Evolutionary conservation across 2,888 invertebrate genomes (phyloP).

Genomic region (Drosophila monieri): DNA sequence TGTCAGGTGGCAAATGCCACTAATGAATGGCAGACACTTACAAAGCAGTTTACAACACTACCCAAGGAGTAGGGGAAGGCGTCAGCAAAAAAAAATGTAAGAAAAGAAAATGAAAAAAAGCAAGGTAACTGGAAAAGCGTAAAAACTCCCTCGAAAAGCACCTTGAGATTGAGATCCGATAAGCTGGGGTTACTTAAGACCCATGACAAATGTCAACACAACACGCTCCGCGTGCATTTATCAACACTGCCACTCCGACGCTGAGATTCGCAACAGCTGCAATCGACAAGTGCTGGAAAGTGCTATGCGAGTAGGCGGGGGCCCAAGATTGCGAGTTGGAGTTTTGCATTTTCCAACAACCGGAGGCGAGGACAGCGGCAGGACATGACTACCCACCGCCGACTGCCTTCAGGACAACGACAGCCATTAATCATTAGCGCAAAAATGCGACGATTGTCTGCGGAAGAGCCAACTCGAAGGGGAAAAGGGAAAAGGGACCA

Average conservation of each 20-base stretch:
- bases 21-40: constrained; percentile 42
- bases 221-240: constrained; percentile 65
- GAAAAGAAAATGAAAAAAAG: background rate
- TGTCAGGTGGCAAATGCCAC: constrained; percentile 42
- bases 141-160: constrained; percentile 2
- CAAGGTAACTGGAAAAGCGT: too few relatives aligned
- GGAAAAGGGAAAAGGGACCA: background rate
- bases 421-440: constrained; percentile 77
- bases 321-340: constrained; percentile 29
- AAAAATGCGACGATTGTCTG: constrained; percentile 56
- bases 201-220: constrained; percentile 42
- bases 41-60: constrained; percentile 43
- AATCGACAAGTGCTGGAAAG: constrained; percentile 34
- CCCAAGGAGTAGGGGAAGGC: background rate
- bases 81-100: background rate
- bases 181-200: constrained; percentile 44
- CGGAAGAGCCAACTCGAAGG: background rate
- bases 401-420: constrained; percentile 38
- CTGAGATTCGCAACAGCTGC: constrained; percentile 78
- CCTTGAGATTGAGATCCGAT: constrained; percentile 38
- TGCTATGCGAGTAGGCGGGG: background rate
- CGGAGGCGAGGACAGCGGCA: constrained; percentile 37
- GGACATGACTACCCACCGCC: constrained; percentile 3
- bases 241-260: constrained; percentile 55
- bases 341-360: constrained; percentile 55